phyloP scores from a whole-genome alignment of 2,797 vertebrate species.

The Spea hammondii region DNA sequence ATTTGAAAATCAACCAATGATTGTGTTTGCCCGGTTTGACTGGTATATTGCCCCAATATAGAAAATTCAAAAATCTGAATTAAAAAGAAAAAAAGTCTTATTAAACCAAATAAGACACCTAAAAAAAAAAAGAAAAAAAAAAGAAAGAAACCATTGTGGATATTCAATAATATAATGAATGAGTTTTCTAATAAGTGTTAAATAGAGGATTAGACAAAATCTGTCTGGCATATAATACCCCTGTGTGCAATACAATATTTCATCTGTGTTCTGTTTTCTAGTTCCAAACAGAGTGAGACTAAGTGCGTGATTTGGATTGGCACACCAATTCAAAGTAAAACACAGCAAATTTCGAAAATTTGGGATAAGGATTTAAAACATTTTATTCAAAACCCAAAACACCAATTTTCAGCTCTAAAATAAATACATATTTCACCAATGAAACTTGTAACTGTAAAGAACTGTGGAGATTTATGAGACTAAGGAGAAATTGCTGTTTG shows the following conservation, averaged over 20 bases:
- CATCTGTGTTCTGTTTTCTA: not conserved
- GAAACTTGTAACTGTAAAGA: slow-evolving; percentile 24
- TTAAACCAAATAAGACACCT: slow-evolving; percentile 8
- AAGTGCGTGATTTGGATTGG: slow-evolving; percentile 32
- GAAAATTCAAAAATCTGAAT: not conserved
- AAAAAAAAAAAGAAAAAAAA: not conserved
- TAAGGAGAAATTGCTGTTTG: slow-evolving; percentile 38
- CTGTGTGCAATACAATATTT: slow-evolving; percentile 9
- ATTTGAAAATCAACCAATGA: not conserved
- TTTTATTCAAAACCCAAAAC: slow-evolving; percentile 15
- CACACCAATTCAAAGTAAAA: slow-evolving; percentile 19
- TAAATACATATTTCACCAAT: slow-evolving; percentile 49
- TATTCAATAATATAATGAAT: not conserved
- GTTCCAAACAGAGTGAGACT: slow-evolving; percentile 15
- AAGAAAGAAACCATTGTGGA: not conserved
- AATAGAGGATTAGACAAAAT: slow-evolving; percentile 26
- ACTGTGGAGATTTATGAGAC: slow-evolving; percentile 25
- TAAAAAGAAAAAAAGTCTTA: slow-evolving; percentile 6
- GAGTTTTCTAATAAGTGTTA: slow-evolving; percentile 27
- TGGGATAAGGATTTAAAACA: slow-evolving; percentile 24
- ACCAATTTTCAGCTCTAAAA: slow-evolving; percentile 33
- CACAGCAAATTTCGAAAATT: not conserved
- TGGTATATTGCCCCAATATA: not conserved
- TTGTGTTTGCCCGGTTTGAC: not conserved
- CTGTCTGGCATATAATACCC: slow-evolving; percentile 10